These are phyloP conservation scores for Mustela lutreola DNA, from an alignment of 2,113 vertebrate genomes.

Conservation along the genomic window DNA sequence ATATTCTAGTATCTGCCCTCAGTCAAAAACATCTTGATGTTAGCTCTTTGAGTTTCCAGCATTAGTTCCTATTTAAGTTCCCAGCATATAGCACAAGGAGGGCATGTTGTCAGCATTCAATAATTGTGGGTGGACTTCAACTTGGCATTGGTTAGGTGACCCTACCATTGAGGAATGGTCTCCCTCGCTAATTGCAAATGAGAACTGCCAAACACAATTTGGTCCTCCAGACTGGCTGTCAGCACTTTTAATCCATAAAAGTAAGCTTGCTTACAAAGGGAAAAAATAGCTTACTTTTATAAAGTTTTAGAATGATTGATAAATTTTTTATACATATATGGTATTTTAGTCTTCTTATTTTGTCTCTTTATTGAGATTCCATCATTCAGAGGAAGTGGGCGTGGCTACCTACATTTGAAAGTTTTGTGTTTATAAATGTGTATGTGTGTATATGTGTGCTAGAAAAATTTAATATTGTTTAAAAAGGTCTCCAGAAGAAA, in stretches of 20 bases:
- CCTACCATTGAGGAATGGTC: background rate
- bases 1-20: background rate
- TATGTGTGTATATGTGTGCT: background rate
- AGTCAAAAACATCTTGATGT: background rate
- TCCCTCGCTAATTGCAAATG: constrained; percentile 63
- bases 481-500: constrained; percentile 48
- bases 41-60: background rate
- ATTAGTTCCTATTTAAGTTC: background rate
- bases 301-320: constrained; percentile 75
- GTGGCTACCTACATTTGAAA: background rate
- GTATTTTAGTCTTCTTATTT: constrained; percentile 65
- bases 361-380: constrained; percentile 63
- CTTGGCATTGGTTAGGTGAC: background rate
- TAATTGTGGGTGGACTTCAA: background rate
- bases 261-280: constrained; percentile 51
- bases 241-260: constrained; percentile 77
- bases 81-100: background rate
- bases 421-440: background rate
- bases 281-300: constrained; percentile 66
- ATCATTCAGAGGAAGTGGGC: background rate
- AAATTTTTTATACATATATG: constrained; percentile 75
- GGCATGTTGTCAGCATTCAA: background rate
- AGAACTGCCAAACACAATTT: constrained; percentile 66
- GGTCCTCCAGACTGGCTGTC: constrained; percentile 69
- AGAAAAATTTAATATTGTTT: background rate